Evolutionary conservation across 2,113 vertebrate species (phyloP), one percentile per base, ranked within the genome.

Genomic region (Noturus placidus): DNA sequence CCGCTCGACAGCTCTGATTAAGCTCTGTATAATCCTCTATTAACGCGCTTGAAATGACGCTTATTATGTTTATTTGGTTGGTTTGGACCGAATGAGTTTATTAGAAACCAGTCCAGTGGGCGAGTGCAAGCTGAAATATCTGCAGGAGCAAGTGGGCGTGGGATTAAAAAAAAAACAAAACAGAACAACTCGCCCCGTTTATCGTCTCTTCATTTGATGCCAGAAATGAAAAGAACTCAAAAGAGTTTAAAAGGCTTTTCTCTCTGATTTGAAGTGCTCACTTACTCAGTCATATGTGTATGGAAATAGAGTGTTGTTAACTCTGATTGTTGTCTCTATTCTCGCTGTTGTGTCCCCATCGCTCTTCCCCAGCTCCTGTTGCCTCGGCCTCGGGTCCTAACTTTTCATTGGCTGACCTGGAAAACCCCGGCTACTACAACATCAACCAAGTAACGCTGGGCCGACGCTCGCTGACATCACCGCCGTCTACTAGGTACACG

Each of bases 361-460:
- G 7, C n/a, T n/a, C 9, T 25, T 38, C 67, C 67, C 35, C 90
- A 98, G 97, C 97, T 89, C 97, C 97, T 0, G 97, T 98, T 86
- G 97, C 97, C 0, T 97, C 97, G 7, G 97, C 97, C 2, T 96
- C 97, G 11, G 97, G 97, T 78, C 97, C 97, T 86, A 98, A 97
- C 95, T 98, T 98, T 95, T 97, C 97, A 79, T 94, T 98, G 95
- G 97, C 97, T 0, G 97, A 98, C 92, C 94, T 98, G 94, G 97
- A 98, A 93, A 97, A 96, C 91, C 97, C 97, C 19, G 96, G 97
- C 86, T 98, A 98, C 94, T 98, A 98, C 93, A 98, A 98, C 94
- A 98, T 98, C 93, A 98, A 98, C 96, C 97, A 98, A 93, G 97
- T 98, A 92, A 95, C 97, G 89, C 95, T 98, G 91, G 96, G 97